These are phyloP conservation scores for Linnaemya vulpina DNA, from an alignment of 2,888 invertebrate genomes.

Conservation along the genomic window DNA sequence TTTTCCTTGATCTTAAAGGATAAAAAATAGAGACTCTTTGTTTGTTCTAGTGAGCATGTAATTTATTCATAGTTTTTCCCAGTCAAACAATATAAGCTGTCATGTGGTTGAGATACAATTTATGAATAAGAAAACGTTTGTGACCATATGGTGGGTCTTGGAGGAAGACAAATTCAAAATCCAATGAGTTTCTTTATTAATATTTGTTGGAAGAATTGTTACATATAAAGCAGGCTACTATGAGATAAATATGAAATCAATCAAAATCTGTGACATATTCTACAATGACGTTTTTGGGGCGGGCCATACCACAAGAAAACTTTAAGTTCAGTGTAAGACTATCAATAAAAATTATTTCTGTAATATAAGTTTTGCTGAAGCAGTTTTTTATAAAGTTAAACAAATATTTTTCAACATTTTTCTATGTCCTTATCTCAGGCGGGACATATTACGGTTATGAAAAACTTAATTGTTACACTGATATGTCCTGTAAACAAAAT, in stretches of 20 bases:
- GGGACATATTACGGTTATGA: background rate
- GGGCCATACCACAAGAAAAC: background rate
- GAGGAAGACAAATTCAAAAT: background rate
- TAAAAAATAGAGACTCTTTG: conserved; percentile 4
- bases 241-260: too few species aligned
- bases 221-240: background rate
- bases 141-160: conserved; percentile 45
- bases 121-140: conserved; percentile 3
- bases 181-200: background rate
- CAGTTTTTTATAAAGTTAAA: too few species aligned
- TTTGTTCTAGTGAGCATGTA: conserved; percentile 62
- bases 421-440: background rate
- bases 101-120: conserved; percentile 38
- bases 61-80: conserved; percentile 71
- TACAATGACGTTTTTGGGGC: background rate
- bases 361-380: too few species aligned
- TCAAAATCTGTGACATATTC: background rate
- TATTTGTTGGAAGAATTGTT: background rate
- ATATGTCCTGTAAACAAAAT: background rate
- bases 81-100: conserved; percentile 6
- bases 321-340: too few species aligned
- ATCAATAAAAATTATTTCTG: too few species aligned
- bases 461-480: too few species aligned
- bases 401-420: too few species aligned
- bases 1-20: conserved; percentile 52